phyloP scores from a whole-genome alignment of 2,888 invertebrate species.

The Himalopsyche japonica region DNA sequence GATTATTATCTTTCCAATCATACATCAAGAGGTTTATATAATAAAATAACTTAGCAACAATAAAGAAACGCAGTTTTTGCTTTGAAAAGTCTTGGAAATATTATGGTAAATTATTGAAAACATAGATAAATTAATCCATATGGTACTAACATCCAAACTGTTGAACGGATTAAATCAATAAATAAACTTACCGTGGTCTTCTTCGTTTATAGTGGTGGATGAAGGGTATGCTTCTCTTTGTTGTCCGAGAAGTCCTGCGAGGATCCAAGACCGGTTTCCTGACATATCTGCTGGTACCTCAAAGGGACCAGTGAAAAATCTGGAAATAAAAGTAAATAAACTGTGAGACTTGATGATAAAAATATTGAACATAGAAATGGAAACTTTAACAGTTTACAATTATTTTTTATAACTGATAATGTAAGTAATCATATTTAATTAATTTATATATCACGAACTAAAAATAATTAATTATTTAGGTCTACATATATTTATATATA shows the following conservation, averaged over 20 bases:
- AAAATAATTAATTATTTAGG: too few species aligned
- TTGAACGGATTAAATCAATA: too few species aligned
- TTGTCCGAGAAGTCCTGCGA: conserved; percentile 67
- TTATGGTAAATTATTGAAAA: not conserved
- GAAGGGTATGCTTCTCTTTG: conserved; percentile 66
- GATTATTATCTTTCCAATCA: too few species aligned
- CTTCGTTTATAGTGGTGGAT: conserved; percentile 62
- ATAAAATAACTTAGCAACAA: too few species aligned
- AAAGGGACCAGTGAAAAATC: conserved; percentile 58
- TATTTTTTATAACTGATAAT: not conserved
- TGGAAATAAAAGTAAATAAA: conserved; percentile 41
- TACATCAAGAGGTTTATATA: too few species aligned
- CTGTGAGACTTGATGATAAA: not conserved
- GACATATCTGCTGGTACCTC: conserved; percentile 52
- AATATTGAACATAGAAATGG: not conserved
- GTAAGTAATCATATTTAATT: conserved; percentile 48
- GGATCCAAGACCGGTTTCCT: conserved; percentile 63
- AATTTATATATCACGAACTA: too few species aligned
- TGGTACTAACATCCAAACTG: too few species aligned
- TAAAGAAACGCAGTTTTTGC: too few species aligned
- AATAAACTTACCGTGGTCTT: conserved; percentile 48
- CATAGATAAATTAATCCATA: too few species aligned
- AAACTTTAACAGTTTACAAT: not conserved
- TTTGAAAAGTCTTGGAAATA: not conserved
- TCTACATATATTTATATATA: too few species aligned